phyloP scores from a whole-genome alignment of 2,113 vertebrate genomes.

The Erythrolamprus reginae region DNA sequence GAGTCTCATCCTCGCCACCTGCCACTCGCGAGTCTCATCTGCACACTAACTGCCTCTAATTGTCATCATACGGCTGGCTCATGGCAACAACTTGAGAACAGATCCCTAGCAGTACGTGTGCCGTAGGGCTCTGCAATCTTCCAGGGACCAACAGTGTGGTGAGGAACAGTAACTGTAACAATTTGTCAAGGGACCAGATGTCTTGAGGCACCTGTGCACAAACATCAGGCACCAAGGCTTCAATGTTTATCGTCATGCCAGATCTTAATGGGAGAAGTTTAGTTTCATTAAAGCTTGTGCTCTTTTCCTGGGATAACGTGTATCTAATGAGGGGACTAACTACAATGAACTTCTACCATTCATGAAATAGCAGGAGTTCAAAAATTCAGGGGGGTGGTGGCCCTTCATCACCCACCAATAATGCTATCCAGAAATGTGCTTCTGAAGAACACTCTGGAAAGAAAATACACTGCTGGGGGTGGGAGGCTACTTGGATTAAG shows the following conservation, averaged over 20 bases:
- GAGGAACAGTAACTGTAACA: conserved; percentile 40
- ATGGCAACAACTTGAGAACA: conserved; percentile 72
- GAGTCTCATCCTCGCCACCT: conserved; percentile 70
- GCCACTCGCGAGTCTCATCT: conserved; percentile 72
- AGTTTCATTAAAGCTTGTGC: neutral
- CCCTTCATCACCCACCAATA: neutral
- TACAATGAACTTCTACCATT: conserved; percentile 34
- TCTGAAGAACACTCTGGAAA: conserved; percentile 5
- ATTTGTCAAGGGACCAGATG: conserved; percentile 68
- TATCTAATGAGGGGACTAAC: too few relatives aligned
- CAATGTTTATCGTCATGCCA: conserved; percentile 26
- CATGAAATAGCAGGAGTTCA: conserved; percentile 11
- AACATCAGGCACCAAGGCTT: conserved; percentile 36
- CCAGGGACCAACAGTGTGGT: conserved; percentile 29
- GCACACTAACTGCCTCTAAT: conserved; percentile 71
- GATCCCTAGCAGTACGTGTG: conserved; percentile 58
- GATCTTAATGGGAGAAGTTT: neutral
- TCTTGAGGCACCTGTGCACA: conserved; percentile 33
- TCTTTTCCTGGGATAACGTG: too few relatives aligned
- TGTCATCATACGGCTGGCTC: conserved; percentile 68
- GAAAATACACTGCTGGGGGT: neutral
- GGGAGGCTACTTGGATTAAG: neutral
- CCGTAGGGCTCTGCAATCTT: conserved; percentile 40
- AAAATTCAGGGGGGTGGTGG: conserved; percentile 19
- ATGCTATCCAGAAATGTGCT: neutral